phyloP scores from a whole-genome alignment of 2,888 invertebrate genomes.

The Caenorhabditis sp. region DNA sequence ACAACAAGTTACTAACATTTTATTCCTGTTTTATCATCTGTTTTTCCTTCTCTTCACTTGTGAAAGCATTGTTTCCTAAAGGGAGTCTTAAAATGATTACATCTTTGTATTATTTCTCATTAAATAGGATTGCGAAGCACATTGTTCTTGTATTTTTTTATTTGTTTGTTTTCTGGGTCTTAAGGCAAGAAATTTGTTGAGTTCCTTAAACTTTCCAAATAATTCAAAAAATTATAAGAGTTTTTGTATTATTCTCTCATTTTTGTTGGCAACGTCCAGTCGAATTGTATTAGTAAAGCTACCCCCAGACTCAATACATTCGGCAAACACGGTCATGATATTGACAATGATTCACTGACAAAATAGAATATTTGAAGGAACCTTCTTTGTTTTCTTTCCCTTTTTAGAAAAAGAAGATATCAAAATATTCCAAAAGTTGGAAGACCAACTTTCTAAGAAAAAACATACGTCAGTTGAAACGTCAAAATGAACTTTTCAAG shows the following conservation, averaged over 20 bases:
- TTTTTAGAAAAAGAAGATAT: not conserved
- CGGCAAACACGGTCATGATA: not conserved
- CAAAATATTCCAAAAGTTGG: not conserved
- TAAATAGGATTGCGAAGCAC: too few relatives aligned
- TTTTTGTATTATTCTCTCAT: not conserved
- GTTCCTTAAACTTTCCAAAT: too few relatives aligned
- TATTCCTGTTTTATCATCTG: too few relatives aligned
- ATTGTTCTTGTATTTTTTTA: too few relatives aligned
- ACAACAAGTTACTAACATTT: not conserved
- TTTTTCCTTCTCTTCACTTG: not conserved
- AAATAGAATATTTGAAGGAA: not conserved
- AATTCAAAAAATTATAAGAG: not conserved
- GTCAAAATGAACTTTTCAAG: not conserved
- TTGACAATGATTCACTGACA: slow-evolving; percentile 5
- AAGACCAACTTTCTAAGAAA: not conserved
- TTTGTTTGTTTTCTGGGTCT: too few relatives aligned
- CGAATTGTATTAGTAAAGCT: not conserved
- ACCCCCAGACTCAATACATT: not conserved
- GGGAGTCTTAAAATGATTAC: too few relatives aligned
- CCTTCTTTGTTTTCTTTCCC: too few relatives aligned
- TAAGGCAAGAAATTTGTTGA: slow-evolving; percentile 19
- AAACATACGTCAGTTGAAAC: not conserved
- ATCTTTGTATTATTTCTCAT: too few relatives aligned
- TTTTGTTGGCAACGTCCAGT: not conserved
- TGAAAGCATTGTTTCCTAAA: too few relatives aligned